Base-by-base conservation (phyloP, 92 coral and sea anemone genomes). In the Umimayanthus chanpuru region DNA sequence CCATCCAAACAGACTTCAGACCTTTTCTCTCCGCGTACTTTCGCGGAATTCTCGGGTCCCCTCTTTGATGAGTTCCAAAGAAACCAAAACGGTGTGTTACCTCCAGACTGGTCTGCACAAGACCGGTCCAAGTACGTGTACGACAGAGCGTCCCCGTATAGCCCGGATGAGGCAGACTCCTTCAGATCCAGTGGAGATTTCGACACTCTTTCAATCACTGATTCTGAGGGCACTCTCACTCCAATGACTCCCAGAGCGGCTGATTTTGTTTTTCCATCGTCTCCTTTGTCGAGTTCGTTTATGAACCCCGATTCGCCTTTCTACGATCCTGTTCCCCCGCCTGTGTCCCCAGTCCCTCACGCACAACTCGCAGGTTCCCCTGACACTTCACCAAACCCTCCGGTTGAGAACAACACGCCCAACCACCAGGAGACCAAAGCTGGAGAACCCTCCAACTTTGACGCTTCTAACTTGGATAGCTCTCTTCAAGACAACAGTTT, bases 141-240 rank as follows among this genome's bases (percentile, higher is more conserved):
- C 29, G 79, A 83, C 50, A 71, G 32, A 49, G 87, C 70, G 9
- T 7, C 78, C 74, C 53, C 56, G 6, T 71, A 28, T 38, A 83
- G 87, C 77, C 73, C 73, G 2, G 65, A 78, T 49, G 82, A 53
- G 20, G n/a, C 82, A 1, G 87, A 83, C 53, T 83, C 87, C 64
- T 83, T 83, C 68, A 83, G 87, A n/a, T 83, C 87, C 30, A 80
- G 71, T 38, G 84, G 84, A 47, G 78, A 83, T 18, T 83, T 83
- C 43, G 87, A 83, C 40, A 83, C 87, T 49, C 41, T 15, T 6
- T 83, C 87, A 43, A 70, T 70, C 9, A 40, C 78, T 26, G 87
- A 83, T 32, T 83, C 87, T 9, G 87, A 83, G 50, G 87, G 77
- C 7, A 83, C 87, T 26, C 77, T 83, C 14, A 83, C 87, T 83